Percentiles rank a stretch among this genome's conserved stretches.
phyloP scores from a whole-genome alignment of 2,113 vertebrate species.

The Neolamprologus modestus region DNA sequence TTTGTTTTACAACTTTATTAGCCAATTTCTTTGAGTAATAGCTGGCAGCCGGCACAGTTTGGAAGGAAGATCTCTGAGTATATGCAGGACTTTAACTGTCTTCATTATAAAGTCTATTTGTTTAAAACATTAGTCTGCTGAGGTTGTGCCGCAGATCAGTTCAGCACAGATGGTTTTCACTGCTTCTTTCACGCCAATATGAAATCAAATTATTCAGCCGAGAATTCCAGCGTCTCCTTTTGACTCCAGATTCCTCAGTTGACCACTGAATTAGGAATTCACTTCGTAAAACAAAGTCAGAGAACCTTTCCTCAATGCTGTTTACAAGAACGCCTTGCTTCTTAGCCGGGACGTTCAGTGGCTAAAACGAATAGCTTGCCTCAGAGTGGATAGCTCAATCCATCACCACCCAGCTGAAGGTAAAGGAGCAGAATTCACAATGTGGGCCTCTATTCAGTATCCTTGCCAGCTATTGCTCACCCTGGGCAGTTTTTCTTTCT shows the following conservation, averaged over 20 bases:
- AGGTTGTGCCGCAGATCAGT: neutral
- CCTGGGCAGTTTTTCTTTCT: neutral
- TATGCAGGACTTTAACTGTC: constrained; percentile 1
- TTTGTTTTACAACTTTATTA: constrained; percentile 34
- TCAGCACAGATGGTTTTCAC: constrained; percentile 22
- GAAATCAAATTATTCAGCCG: neutral
- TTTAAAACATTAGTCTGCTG: constrained; percentile 13
- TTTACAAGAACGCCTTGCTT: neutral
- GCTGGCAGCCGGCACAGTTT: neutral
- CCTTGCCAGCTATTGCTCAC: constrained; percentile 34
- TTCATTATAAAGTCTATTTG: constrained; percentile 8
- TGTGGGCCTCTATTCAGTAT: constrained; percentile 21
- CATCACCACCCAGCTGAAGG: constrained; percentile 45
- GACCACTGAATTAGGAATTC: neutral
- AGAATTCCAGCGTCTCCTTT: neutral
- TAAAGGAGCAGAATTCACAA: constrained; percentile 42
- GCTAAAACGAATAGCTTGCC: constrained; percentile 1
- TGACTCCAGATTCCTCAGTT: neutral
- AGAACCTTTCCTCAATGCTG: neutral
- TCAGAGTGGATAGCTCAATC: constrained; percentile 26
- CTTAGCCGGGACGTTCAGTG: neutral
- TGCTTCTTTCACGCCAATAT: neutral
- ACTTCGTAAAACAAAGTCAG: neutral
- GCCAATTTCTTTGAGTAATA: constrained; percentile 4
- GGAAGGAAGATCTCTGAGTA: neutral